Conservation (phyloP, 2,113 vertebrate genomes). For the Psophia crepitans region DNA sequence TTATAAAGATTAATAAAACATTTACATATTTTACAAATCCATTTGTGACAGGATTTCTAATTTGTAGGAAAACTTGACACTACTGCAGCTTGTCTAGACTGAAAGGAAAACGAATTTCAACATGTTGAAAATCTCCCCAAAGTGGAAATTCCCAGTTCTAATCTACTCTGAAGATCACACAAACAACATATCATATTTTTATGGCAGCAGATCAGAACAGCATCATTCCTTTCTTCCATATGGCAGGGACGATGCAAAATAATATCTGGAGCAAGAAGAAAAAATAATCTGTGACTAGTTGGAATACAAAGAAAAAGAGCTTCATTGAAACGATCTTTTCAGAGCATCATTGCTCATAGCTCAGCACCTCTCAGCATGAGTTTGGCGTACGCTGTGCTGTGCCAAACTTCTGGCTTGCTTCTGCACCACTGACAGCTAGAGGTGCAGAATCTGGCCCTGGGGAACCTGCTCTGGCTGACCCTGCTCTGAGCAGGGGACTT, state of each 20-base stretch:
- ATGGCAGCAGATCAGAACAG: background rate
- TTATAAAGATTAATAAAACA: background rate
- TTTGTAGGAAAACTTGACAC: background rate
- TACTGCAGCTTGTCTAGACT: background rate
- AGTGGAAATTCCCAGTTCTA: background rate
- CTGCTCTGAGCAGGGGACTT: background rate
- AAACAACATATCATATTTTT: background rate
- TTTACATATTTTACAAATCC: background rate
- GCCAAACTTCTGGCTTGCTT: background rate
- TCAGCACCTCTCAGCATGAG: background rate
- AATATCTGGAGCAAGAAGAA: background rate
- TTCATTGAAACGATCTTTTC: background rate
- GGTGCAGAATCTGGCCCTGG: background rate
- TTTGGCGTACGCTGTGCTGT: background rate
- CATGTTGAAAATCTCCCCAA: background rate
- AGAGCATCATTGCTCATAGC: background rate
- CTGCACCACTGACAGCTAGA: background rate
- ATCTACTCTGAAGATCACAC: background rate
- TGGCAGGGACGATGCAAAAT: background rate
- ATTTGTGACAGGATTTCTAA: background rate
- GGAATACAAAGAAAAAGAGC: background rate
- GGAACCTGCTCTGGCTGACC: background rate
- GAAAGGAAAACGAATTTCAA: background rate
- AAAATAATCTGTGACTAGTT: background rate
- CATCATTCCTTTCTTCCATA: background rate